phyloP scores from a whole-genome alignment of 2,797 vertebrate genomes.

The Pseudocheirus occidentalis region DNA sequence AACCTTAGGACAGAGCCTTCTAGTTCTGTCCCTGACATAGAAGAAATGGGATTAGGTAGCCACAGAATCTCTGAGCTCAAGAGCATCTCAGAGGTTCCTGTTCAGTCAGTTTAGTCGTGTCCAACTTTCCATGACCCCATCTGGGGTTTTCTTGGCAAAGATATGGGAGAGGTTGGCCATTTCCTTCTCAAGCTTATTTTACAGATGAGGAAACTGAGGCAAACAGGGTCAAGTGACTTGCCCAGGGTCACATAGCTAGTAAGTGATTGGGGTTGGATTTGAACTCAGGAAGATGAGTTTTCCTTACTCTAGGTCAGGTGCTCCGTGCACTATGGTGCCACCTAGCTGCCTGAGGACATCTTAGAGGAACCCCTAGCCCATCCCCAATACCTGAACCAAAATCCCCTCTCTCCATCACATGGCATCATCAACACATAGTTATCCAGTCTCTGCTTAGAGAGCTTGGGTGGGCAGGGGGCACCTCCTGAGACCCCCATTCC shows the following conservation, averaged over 20 bases:
- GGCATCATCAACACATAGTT: not conserved
- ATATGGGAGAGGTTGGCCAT: too few species aligned
- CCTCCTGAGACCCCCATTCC: not conserved
- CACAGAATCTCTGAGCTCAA: too few species aligned
- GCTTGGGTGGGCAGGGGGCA: not conserved
- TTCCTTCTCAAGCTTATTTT: not conserved
- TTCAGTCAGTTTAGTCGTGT: too few species aligned
- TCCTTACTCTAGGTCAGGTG: not conserved
- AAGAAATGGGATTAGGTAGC: too few species aligned
- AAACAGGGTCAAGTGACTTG: not conserved
- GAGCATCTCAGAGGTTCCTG: too few species aligned
- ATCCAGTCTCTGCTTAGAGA: not conserved
- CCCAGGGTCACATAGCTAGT: too few species aligned
- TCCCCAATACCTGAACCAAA: not conserved
- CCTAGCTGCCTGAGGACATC: not conserved
- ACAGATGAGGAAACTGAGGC: not conserved
- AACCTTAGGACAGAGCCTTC: too few species aligned
- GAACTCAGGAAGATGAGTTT: not conserved
- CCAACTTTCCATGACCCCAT: too few species aligned
- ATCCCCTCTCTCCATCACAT: not conserved
- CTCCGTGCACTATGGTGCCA: not conserved
- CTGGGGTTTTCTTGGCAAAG: too few species aligned
- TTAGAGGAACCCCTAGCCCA: not conserved
- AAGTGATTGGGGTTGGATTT: not conserved
- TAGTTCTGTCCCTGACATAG: too few species aligned